These are phyloP conservation scores for Hetaerina titia DNA, from an alignment of 2,888 invertebrate species.

Conservation along the genomic window DNA sequence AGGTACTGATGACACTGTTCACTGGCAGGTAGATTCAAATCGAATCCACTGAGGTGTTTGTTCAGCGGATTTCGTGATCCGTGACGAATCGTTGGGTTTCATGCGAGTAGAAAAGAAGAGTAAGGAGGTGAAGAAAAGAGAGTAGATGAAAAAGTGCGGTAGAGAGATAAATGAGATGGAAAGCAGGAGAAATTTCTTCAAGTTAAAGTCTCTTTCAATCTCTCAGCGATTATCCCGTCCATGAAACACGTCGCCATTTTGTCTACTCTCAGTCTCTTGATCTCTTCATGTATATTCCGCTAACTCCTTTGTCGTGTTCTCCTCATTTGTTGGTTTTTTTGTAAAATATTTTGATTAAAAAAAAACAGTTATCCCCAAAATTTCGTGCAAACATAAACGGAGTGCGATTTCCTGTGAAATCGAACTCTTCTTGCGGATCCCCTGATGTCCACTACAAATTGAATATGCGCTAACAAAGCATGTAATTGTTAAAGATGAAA, in stretches of 20 bases:
- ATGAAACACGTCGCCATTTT: conserved; percentile 57
- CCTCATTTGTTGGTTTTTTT: background rate
- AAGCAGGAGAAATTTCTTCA: background rate
- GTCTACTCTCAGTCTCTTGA: conserved; percentile 5
- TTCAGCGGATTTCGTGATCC: background rate
- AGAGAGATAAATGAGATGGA: conserved; percentile 1
- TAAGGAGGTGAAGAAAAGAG: background rate
- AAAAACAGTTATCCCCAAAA: background rate
- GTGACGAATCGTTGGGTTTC: background rate
- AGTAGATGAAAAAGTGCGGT: conserved; percentile 26
- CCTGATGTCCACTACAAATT: background rate
- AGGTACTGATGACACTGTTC: conserved; percentile 32
- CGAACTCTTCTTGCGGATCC: background rate
- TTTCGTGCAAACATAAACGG: background rate
- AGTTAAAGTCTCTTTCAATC: background rate
- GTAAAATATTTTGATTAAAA: conserved; percentile 26
- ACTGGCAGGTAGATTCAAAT: conserved; percentile 21
- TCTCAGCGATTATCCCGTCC: conserved; percentile 59
- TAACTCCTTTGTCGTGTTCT: conserved; percentile 10
- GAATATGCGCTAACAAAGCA: background rate
- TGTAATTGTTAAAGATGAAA: background rate
- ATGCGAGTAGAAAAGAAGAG: background rate
- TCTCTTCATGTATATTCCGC: conserved; percentile 10
- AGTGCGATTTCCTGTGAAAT: background rate
- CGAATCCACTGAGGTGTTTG: background rate